These are phyloP conservation scores for Urocynchramus pylzowi DNA, from an alignment of 2,113 vertebrate species.

Conservation along the genomic window DNA sequence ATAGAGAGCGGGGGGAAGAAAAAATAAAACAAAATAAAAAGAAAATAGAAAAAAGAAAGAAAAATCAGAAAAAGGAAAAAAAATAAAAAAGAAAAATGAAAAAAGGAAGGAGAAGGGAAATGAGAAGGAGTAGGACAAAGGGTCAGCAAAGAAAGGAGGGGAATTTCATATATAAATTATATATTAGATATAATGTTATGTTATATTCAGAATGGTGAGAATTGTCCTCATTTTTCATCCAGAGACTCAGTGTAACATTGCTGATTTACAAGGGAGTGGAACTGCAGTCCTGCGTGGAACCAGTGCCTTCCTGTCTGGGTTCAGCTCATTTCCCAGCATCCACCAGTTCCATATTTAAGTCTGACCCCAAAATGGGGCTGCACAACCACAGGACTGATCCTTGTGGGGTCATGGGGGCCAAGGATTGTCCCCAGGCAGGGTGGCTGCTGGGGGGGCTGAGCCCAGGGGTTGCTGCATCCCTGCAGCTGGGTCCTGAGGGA, in stretches of 20 bases:
- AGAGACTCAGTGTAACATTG: background rate
- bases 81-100: background rate
- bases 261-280: background rate
- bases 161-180: background rate
- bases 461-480: background rate
- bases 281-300: background rate
- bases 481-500: rapidly evolving
- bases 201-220: background rate
- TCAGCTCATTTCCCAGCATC: background rate
- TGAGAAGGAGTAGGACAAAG: background rate
- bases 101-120: background rate
- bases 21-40: rapidly evolving
- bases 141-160: background rate
- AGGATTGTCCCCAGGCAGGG: background rate
- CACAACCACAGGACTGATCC: background rate
- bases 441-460: background rate
- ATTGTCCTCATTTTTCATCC: background rate
- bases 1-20: rapidly evolving
- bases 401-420: rapidly evolving
- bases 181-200: background rate
- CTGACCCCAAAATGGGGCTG: background rate
- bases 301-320: background rate
- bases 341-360: background rate
- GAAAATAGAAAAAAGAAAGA: rapidly evolving
- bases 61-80: too few species aligned